Conservation (phyloP, 2,797 vertebrate genomes). For the Garrulus glandarius region DNA sequence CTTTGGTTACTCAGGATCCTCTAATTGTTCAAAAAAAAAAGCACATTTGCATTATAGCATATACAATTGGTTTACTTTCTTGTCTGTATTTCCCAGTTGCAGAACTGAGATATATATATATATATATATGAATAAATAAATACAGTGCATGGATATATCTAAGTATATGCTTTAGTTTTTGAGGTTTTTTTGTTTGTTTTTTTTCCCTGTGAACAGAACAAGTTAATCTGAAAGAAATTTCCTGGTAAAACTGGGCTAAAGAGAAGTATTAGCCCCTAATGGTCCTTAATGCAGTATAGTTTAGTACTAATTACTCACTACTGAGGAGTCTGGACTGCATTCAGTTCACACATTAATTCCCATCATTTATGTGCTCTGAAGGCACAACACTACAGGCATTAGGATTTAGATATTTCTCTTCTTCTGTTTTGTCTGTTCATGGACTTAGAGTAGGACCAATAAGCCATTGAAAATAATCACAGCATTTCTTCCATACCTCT, state of each 20-base stretch:
- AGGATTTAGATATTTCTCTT: background rate
- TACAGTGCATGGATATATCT: background rate
- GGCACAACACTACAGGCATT: background rate
- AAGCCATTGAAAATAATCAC: background rate
- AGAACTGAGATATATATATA: background rate
- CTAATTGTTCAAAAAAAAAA: background rate
- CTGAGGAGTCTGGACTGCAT: background rate
- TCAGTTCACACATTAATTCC: background rate
- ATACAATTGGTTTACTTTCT: background rate
- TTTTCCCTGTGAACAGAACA: background rate
- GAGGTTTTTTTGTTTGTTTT: accelerated
- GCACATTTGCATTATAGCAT: background rate
- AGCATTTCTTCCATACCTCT: background rate
- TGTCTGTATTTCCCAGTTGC: background rate
- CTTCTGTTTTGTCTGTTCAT: background rate
- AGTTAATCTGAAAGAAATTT: background rate
- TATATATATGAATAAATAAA: background rate
- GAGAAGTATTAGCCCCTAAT: background rate
- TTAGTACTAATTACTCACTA: slow-evolving; percentile 2
- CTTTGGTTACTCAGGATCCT: background rate
- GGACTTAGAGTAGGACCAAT: background rate
- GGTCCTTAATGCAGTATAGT: background rate
- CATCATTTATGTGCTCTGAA: background rate
- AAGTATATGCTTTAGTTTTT: background rate
- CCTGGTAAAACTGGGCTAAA: background rate